Conservation (phyloP, 2,113 vertebrate genomes). For the Vulpes lagopus region DNA sequence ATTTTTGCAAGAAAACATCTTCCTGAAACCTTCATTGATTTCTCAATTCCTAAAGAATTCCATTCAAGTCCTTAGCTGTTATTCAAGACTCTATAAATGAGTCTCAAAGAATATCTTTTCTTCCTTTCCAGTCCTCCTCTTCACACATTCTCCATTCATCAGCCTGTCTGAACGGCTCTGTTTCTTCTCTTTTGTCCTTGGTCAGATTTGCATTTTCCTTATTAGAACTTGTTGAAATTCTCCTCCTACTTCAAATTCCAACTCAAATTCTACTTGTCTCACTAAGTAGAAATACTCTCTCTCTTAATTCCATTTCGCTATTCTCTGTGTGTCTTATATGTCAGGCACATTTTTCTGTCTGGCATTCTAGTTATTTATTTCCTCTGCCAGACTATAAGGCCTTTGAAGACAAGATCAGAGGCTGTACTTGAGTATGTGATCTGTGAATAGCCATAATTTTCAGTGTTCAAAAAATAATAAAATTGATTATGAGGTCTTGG, state of each 20-base stretch:
- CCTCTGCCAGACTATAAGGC: background rate
- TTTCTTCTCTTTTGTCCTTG: background rate
- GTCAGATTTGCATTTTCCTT: background rate
- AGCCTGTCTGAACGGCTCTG: background rate
- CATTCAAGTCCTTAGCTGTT: background rate
- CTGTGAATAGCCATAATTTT: background rate
- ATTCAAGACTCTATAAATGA: background rate
- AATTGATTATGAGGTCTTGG: background rate
- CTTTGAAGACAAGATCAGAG: constrained; percentile 21
- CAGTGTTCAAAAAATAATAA: constrained; percentile 26
- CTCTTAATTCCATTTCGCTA: background rate
- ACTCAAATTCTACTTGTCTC: constrained; percentile 22
- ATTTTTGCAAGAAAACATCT: background rate
- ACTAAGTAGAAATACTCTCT: background rate
- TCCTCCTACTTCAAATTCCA: background rate
- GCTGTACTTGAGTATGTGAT: background rate
- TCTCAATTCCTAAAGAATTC: background rate
- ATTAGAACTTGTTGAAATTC: background rate
- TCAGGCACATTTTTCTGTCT: background rate
- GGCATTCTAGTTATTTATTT: background rate
- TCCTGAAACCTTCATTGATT: background rate
- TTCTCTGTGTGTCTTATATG: background rate
- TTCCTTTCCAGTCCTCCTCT: background rate
- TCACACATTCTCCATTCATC: background rate
- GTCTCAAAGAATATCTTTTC: background rate